Evolutionary conservation across 2,888 invertebrate species (phyloP).

Genomic region (Atethmia centrago): DNA sequence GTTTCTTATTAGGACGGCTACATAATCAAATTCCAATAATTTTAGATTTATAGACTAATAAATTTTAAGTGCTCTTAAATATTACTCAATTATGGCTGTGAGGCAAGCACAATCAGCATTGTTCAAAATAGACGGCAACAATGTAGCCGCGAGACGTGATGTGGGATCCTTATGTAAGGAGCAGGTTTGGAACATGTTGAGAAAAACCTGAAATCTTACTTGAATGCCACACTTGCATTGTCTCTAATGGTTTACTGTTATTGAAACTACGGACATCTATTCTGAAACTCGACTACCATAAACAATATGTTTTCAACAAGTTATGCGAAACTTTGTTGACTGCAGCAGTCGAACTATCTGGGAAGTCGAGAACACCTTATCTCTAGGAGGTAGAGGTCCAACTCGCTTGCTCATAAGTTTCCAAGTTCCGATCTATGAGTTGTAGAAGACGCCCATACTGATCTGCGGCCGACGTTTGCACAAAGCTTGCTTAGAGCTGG

Average conservation of each 20-base stretch:
- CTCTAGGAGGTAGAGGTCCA: slow-evolving; percentile 42
- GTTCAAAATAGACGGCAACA: slow-evolving; percentile 41
- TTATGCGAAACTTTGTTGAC: slow-evolving; percentile 32
- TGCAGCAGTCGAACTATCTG: slow-evolving; percentile 37
- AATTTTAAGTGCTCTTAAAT: slow-evolving; percentile 52
- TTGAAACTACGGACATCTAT: slow-evolving; percentile 12
- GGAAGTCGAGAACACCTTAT: slow-evolving; percentile 39
- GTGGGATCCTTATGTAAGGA: not conserved
- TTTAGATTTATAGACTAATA: slow-evolving; percentile 45
- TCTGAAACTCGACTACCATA: slow-evolving; percentile 17
- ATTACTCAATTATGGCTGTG: slow-evolving; percentile 60
- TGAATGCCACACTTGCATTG: slow-evolving; percentile 13
- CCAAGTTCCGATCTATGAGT: slow-evolving; percentile 66
- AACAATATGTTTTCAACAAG: slow-evolving; percentile 34
- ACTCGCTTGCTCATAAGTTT: slow-evolving; percentile 39
- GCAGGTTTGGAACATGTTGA: slow-evolving; percentile 1
- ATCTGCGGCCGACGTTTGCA: slow-evolving; percentile 87
- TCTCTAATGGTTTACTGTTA: slow-evolving; percentile 14
- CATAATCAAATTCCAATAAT: slow-evolving; percentile 38
- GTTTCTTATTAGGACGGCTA: slow-evolving; percentile 37
- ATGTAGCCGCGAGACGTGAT: slow-evolving; percentile 21
- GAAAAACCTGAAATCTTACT: slow-evolving; percentile 11
- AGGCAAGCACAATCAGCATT: slow-evolving; percentile 60
- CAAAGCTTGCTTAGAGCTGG: slow-evolving; percentile 82
- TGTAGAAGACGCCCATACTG: slow-evolving; percentile 88